Percentiles rank a stretch among this genome's conserved stretches.
Evolutionary conservation across 2,888 invertebrate species (phyloP).

Genomic region (Aspidiotus rigidus): DNA sequence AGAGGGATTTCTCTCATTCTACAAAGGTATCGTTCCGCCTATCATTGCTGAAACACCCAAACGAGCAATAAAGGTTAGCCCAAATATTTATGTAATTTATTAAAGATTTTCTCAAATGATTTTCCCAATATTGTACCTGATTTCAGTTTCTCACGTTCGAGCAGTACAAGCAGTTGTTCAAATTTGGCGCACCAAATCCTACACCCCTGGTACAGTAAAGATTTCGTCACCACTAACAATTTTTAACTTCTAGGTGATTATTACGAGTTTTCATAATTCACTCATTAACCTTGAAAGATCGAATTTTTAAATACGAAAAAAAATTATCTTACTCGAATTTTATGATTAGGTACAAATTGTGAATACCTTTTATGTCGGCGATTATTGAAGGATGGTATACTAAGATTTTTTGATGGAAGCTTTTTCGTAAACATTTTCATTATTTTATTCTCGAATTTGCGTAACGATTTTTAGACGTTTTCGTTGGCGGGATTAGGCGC

Average conservation of each 20-base stretch:
- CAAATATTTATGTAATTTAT: not conserved
- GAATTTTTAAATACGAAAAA: too few species aligned
- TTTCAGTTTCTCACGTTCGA: conserved; percentile 78
- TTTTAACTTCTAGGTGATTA: conserved; percentile 21
- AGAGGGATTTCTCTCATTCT: conserved; percentile 77
- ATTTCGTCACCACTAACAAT: conserved; percentile 25
- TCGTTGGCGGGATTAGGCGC: conserved; percentile 79
- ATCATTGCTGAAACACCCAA: conserved; percentile 91
- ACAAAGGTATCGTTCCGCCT: conserved; percentile 90
- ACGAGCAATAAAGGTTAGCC: conserved; percentile 68
- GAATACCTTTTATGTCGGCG: conserved; percentile 6
- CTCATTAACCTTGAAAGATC: too few species aligned
- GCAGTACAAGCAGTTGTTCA: conserved; percentile 77
- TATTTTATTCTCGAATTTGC: too few species aligned
- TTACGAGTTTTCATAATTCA: not conserved
- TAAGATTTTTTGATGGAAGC: too few species aligned
- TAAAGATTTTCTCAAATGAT: not conserved
- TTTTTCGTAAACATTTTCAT: too few species aligned
- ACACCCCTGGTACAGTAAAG: conserved; percentile 60
- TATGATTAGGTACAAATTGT: not conserved
- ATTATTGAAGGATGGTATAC: not conserved
- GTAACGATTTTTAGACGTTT: conserved; percentile 59
- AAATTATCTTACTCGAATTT: not conserved
- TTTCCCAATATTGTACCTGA: not conserved
- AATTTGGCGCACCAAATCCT: conserved; percentile 64